A percentile compares a stretch with the other conserved stretches of the same genome.
phyloP scores from a whole-genome alignment of 2,888 invertebrate species.

The Lasioglossum pauxillum region DNA sequence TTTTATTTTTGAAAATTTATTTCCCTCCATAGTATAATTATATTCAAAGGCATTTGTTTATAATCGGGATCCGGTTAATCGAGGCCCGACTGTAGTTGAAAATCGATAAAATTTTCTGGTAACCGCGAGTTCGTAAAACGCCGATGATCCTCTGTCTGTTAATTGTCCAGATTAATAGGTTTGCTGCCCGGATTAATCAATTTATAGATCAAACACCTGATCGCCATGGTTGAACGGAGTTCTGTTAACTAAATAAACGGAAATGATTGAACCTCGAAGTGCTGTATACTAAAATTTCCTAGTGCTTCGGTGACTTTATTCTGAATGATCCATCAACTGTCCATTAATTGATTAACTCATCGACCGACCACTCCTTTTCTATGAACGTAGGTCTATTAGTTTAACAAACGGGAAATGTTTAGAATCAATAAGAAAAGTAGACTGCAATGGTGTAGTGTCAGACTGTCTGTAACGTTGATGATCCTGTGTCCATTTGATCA shows the following conservation, averaged over 20 bases:
- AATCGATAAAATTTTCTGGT: too few relatives aligned
- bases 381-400: not conserved
- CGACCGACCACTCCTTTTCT: not conserved
- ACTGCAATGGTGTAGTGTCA: not conserved
- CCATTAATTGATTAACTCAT: not conserved
- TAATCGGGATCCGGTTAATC: too few relatives aligned
- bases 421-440: not conserved
- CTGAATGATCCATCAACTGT: not conserved
- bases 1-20: too few relatives aligned
- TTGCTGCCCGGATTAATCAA: not conserved
- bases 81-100: too few relatives aligned
- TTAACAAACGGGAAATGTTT: not conserved
- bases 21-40: too few relatives aligned
- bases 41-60: too few relatives aligned
- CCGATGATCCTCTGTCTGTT: not conserved
- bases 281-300: not conserved
- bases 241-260: not conserved
- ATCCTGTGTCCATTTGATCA: not conserved
- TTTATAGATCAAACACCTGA: not conserved
- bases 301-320: not conserved
- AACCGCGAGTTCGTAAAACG: not conserved
- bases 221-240: not conserved
- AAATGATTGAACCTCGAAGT: not conserved
- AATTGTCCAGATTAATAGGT: not conserved
- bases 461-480: not conserved